Percentiles rank a stretch among this genome's conserved stretches.
phyloP scores from a whole-genome alignment of 2,888 invertebrate species.

The Athripsodes cinereus region DNA sequence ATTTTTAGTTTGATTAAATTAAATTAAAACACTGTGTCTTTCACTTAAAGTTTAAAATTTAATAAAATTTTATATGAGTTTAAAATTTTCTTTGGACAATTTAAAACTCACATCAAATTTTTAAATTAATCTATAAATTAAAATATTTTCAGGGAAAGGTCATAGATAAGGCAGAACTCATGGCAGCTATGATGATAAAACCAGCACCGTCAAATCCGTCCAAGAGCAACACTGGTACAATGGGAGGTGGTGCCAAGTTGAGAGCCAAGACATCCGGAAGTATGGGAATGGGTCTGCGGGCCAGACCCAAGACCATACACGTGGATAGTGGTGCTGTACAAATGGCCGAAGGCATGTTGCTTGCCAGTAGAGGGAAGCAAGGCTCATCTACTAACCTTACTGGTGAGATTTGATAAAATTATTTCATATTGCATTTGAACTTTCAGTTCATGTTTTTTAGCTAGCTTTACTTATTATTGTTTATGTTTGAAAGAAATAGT shows the following conservation, averaged over 20 bases:
- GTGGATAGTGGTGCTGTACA: conserved; percentile 77
- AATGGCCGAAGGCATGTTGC: conserved; percentile 69
- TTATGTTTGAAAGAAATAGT: no score
- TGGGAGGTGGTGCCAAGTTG: conserved; percentile 50
- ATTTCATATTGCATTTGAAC: not conserved
- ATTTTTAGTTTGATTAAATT: no score
- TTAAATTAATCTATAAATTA: no score
- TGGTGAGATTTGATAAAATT: conserved; percentile 52
- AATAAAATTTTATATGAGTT: no score
- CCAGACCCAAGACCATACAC: conserved; percentile 86
- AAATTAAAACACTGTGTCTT: no score
- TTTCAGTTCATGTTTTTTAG: not conserved
- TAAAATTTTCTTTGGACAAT: no score
- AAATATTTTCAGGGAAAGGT: conserved; percentile 62
- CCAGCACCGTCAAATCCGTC: conserved; percentile 38
- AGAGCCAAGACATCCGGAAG: conserved; percentile 56
- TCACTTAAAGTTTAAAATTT: not conserved
- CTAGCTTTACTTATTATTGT: not conserved
- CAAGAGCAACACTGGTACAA: conserved; percentile 29
- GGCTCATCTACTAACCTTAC: conserved; percentile 78
- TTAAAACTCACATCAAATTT: no score
- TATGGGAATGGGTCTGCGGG: conserved; percentile 64
- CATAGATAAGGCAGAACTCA: conserved; percentile 61
- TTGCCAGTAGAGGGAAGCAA: conserved; percentile 67
- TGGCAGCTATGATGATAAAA: conserved; percentile 45